Percentiles rank a stretch among this genome's conserved stretches.
These are phyloP conservation scores for Amiota minor DNA, from an alignment of 2,888 invertebrate species.

Conservation along the genomic window DNA sequence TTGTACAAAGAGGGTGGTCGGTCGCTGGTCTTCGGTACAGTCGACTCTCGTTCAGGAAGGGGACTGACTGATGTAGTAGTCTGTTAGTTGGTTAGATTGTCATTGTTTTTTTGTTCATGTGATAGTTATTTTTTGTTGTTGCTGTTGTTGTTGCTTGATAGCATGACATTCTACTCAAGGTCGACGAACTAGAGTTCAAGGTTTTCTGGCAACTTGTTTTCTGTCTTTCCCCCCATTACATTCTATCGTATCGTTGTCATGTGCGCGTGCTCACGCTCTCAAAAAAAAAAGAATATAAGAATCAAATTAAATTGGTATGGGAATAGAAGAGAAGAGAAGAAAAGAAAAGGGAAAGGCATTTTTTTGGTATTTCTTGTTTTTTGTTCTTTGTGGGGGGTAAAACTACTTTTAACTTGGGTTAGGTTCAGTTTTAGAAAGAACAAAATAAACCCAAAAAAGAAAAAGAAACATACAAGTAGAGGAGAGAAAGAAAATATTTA, in stretches of 20 bases:
- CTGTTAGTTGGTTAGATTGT: neutral
- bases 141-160: conserved; percentile 40
- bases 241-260: conserved; percentile 21
- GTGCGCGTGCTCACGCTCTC: conserved; percentile 9
- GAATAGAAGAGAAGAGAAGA: too few relatives aligned
- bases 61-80: too few relatives aligned
- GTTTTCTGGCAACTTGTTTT: conserved; percentile 47
- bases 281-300: neutral
- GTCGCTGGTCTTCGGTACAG: too few relatives aligned
- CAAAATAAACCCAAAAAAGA: too few relatives aligned
- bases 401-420: conserved; percentile 19
- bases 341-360: too few relatives aligned
- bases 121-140: conserved; percentile 13
- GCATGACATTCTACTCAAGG: conserved; percentile 72
- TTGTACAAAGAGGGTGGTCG: too few relatives aligned
- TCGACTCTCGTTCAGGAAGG: too few relatives aligned
- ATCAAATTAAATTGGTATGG: too few relatives aligned
- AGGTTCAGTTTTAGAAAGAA: neutral
- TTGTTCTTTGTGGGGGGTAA: neutral
- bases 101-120: neutral
- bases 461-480: too few relatives aligned
- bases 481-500: neutral
- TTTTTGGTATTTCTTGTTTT: too few relatives aligned
- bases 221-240: conserved; percentile 41
- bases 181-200: conserved; percentile 74